A percentile compares a stretch with the other conserved stretches of the same genome.
Evolutionary conservation across 1,140 invertebrate genomes (phyloP).

Genomic region (Euglossa dilemma): DNA sequence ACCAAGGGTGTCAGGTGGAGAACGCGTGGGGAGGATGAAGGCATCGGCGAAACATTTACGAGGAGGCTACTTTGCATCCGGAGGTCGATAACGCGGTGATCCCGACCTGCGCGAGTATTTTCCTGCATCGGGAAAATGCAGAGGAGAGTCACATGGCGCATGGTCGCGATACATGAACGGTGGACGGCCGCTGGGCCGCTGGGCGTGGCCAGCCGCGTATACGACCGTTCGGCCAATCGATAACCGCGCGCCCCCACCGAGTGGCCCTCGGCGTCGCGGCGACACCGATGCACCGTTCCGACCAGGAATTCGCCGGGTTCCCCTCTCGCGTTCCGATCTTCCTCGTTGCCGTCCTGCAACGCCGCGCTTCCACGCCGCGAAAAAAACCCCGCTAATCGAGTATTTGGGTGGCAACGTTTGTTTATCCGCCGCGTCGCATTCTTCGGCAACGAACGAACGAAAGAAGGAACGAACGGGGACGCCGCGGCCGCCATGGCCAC

Average conservation of each 20-base stretch:
- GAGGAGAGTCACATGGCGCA: slow-evolving; percentile 65
- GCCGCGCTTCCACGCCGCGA: slow-evolving; percentile 40
- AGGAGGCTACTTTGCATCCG: slow-evolving; percentile 65
- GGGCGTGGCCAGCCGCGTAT: slow-evolving; percentile 74
- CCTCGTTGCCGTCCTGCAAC: slow-evolving; percentile 30
- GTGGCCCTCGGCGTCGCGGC: background rate
- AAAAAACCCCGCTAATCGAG: slow-evolving; percentile 74
- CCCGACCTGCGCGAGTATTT: slow-evolving; percentile 67
- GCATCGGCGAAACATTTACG: slow-evolving; percentile 67
- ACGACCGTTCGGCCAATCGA: slow-evolving; percentile 77
- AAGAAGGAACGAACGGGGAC: background rate
- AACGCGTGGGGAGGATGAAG: slow-evolving; percentile 61
- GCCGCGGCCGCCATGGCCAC: background rate
- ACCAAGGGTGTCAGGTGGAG: background rate
- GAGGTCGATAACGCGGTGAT: slow-evolving; percentile 67
- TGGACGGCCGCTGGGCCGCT: slow-evolving; percentile 42
- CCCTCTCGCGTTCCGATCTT: slow-evolving; percentile 23
- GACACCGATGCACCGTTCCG: slow-evolving; percentile 29
- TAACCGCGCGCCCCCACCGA: slow-evolving; percentile 57
- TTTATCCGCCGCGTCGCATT: slow-evolving; percentile 37
- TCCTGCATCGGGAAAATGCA: slow-evolving; percentile 53
- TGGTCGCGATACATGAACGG: slow-evolving; percentile 46
- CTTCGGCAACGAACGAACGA: background rate
- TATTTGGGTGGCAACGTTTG: slow-evolving; percentile 58
- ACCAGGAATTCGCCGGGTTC: slow-evolving; percentile 57